Evolutionary conservation across 35 echinoderm and acorn worm genomes (phyloP).

Genomic region (Chiridota heheva): DNA sequence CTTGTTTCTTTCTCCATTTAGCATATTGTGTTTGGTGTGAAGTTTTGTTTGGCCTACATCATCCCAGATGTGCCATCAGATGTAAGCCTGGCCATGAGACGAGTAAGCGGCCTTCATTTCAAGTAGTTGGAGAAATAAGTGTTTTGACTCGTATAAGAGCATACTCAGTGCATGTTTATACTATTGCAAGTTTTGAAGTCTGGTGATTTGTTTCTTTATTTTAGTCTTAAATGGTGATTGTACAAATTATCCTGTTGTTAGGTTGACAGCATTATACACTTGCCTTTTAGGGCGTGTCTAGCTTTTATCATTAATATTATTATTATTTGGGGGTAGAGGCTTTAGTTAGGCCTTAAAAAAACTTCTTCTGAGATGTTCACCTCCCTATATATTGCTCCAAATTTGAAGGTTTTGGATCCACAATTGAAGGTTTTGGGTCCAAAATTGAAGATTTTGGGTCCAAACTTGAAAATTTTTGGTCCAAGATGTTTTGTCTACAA

Average conservation of each 20-base stretch:
- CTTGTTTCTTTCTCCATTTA: no score
- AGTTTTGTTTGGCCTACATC: slow-evolving; percentile 82
- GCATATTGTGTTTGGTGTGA: slow-evolving; percentile 94
- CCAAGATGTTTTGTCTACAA: no score
- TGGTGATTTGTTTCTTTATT: neutral
- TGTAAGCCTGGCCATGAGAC: slow-evolving; percentile 74
- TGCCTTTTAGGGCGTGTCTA: no score
- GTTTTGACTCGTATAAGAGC: neutral
- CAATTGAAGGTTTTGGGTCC: no score
- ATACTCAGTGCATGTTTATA: neutral
- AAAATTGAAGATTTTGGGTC: no score
- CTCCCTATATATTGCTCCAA: no score
- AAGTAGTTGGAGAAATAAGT: neutral
- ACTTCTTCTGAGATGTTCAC: no score
- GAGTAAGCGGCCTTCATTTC: slow-evolving; percentile 49
- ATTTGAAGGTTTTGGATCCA: no score
- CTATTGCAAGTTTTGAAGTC: neutral
- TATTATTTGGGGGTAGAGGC: no score
- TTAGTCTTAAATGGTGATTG: neutral
- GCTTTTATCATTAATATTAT: no score
- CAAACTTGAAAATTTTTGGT: no score
- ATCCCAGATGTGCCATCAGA: slow-evolving; percentile 94
- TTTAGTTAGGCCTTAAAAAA: no score
- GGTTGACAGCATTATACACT: neutral
- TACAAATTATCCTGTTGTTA: neutral